These are phyloP conservation scores for Clepsis dumicolana DNA, from an alignment of 2,888 invertebrate species.

Conservation along the genomic window DNA sequence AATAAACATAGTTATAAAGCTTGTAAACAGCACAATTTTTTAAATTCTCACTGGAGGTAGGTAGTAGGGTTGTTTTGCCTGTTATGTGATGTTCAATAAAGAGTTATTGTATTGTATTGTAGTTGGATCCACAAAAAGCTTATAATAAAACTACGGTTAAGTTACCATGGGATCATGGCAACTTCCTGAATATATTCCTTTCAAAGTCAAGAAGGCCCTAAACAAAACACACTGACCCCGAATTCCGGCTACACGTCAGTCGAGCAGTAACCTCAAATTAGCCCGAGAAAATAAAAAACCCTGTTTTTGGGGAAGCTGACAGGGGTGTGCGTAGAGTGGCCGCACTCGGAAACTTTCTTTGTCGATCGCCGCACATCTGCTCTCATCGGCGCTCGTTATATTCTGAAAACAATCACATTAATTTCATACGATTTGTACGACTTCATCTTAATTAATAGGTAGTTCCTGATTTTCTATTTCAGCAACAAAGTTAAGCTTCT, in stretches of 20 bases:
- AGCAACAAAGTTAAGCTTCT: background rate
- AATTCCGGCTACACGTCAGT: slow-evolving; percentile 58
- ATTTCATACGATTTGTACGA: slow-evolving; percentile 4
- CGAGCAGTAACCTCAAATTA: slow-evolving; percentile 72
- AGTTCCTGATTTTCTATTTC: background rate
- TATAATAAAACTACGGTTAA: too few species aligned
- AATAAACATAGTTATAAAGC: too few species aligned
- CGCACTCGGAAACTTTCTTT: slow-evolving; percentile 60
- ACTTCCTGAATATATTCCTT: slow-evolving; percentile 16
- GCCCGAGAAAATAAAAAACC: slow-evolving; percentile 68
- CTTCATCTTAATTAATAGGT: background rate
- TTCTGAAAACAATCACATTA: slow-evolving; percentile 37
- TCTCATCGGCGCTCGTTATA: slow-evolving; percentile 54
- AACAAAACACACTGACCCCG: slow-evolving; percentile 55
- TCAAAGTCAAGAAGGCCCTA: slow-evolving; percentile 44
- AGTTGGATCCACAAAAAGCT: too few species aligned
- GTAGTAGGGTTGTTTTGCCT: too few species aligned
- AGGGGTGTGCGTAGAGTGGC: slow-evolving; percentile 64
- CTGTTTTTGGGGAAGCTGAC: slow-evolving; percentile 63
- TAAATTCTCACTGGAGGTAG: too few species aligned
- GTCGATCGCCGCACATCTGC: slow-evolving; percentile 63
- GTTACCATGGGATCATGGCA: background rate
- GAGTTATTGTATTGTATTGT: too few species aligned
- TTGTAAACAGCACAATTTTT: too few species aligned
- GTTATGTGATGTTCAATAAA: too few species aligned